Conservation (phyloP, 2,113 vertebrate genomes). For the Opisthocomus hoazin region DNA sequence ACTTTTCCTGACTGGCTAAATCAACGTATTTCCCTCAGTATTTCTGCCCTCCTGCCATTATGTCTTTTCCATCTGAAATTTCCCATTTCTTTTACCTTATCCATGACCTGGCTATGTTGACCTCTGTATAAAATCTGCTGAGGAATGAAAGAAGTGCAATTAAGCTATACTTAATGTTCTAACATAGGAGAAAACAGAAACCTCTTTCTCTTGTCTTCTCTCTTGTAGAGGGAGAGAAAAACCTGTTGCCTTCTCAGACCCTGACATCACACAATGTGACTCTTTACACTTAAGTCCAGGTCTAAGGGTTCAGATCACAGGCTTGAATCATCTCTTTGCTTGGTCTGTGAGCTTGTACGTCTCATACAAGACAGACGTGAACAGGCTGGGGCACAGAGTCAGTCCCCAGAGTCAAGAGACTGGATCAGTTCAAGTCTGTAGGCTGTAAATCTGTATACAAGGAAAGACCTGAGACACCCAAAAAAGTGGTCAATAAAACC, state of each 20-base stretch:
- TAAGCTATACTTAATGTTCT: background rate
- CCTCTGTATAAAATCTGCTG: background rate
- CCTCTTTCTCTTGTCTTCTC: background rate
- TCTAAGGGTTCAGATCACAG: background rate
- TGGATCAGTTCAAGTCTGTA: background rate
- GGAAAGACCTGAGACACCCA: background rate
- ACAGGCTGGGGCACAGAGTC: background rate
- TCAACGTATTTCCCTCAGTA: background rate
- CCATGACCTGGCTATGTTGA: background rate
- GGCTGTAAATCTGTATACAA: background rate
- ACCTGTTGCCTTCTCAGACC: background rate
- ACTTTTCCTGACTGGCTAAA: background rate
- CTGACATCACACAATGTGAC: background rate
- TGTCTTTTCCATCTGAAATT: background rate
- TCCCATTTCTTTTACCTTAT: background rate
- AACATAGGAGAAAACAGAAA: background rate
- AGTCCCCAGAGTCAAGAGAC: background rate
- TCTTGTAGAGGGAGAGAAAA: background rate
- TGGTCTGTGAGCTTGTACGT: background rate
- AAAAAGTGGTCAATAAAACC: background rate
- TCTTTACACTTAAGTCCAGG: background rate
- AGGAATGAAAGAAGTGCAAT: background rate
- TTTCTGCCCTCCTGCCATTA: background rate
- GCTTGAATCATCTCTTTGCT: background rate
- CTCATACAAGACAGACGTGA: background rate